Base-by-base conservation (phyloP, 2,797 vertebrate species). In the Schizothorax lantsangensis region DNA sequence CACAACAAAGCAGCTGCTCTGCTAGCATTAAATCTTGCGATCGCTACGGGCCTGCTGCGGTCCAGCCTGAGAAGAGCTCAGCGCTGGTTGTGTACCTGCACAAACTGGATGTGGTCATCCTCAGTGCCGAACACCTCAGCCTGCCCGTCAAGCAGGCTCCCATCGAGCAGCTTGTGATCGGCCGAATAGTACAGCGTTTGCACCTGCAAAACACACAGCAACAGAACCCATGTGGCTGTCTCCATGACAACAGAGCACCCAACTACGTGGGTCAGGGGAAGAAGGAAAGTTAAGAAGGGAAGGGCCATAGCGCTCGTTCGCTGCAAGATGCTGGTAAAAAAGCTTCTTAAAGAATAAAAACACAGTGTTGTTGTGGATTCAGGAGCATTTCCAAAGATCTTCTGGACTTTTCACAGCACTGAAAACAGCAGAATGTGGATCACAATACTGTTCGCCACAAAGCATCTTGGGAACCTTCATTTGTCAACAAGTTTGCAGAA, bases 101-200 rank as follows among this genome's bases (percentile, higher is more conserved):
- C 97, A 97, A 99, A 99, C 96, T 99, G 98, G 96, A 98, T 96
- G 97, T 98, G 97, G 97, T 99, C 98, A 96, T 99, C 98, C 95
- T 99, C 97, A 95, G 95, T 97, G 96, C 97, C 96, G 97, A 98
- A 99, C 96, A 98, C 96, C 96, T 99, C 98, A 97, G 95, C 96
- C 95, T 98, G 97, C 95, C 97, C 97, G 94, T 98, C 97, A 97
- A 98, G 95, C 95, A 97, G 96, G 96, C 96, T 97, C 95, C 97
- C 97, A 96, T 99, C 98, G 96, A 99, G 97, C 96, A 99, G 97
- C 97, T 98, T 99, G 96, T 99, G 98, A 97, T 99, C 98, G 94
- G 98, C 97, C 95, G 98, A 99, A 97, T 99, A 99, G 97, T 99
- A 99, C 97, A 99, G 97, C 95, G 96, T 99, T 98, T 99, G 98